Base-by-base conservation (phyloP, 2,888 invertebrate genomes). In the Drosophila nigritarsus region DNA sequence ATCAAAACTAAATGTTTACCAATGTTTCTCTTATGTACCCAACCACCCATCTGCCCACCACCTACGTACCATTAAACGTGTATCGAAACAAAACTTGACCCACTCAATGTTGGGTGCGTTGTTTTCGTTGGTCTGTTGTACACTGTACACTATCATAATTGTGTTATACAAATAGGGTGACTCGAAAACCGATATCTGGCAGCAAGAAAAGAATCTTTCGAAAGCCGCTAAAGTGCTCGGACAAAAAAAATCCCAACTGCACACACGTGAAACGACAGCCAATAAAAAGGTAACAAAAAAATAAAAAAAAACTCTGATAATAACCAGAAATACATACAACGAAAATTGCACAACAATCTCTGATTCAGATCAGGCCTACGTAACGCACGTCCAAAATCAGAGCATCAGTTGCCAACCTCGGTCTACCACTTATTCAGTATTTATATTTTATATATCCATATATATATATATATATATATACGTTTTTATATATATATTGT, bases 211-310 rank as follows among this genome's bases (percentile, higher is more conserved):
- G 92, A 93, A 93, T 91, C 93, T 93, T 90, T 93, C 94, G 86
- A 94, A 94, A 93, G 93, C 94, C 91, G 94, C 94, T 89, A 94
- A 94, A 93, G 93, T 94, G 91, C 93, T 94, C 91, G 94, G 94
- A 90, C 94, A 94, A 90, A 92, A 92, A 91, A 93, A 94, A 91
- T 93, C 93, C 74, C 93, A 93, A 87, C 93, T 94, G 84, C 93
- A 93, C 87, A 92, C 93, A 80, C 92, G 93, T 87, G 93, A 93
- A 90, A 92, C 93, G 80, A 91, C 93, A 80, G 93, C 93, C 83
- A 93, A 93, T 82, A 91, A 92, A 91, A 93, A 93, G 93, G 93
- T 93, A 93, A 93, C 80, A 83, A 74, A 67, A 58, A 66, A 67
- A 34, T 58, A 60, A 36, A 66, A 56, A 36, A 20, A 20, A 45